phyloP scores from a whole-genome alignment of 2,888 invertebrate species.

The Mesorhabditis spiculigera region DNA sequence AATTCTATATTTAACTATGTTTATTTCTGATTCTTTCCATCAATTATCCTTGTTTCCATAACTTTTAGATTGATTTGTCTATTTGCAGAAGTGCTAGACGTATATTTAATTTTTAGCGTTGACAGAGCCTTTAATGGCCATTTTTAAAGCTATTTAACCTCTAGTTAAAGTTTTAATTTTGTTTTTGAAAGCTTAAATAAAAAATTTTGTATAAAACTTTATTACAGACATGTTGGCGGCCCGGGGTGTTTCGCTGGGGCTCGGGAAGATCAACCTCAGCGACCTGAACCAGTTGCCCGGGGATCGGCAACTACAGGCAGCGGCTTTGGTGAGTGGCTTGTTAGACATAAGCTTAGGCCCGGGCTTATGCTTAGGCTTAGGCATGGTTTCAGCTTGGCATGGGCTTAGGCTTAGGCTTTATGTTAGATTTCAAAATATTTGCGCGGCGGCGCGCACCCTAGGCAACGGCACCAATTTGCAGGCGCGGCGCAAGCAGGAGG shows the following conservation, averaged over 20 bases:
- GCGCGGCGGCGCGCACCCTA: too few species aligned
- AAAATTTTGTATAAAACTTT: too few species aligned
- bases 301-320: background rate
- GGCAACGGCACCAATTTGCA: background rate
- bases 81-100: background rate
- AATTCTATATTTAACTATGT: too few species aligned
- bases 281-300: conserved; percentile 48
- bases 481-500: conserved; percentile 17
- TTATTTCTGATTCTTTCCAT: too few species aligned
- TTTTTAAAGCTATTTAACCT: too few species aligned
- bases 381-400: too few species aligned
- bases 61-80: background rate
- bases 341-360: background rate
- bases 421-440: background rate
- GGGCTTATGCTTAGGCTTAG: background rate
- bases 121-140: background rate
- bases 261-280: conserved; percentile 56
- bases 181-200: too few species aligned
- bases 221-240: conserved; percentile 44
- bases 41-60: too few species aligned
- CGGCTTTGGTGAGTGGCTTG: background rate
- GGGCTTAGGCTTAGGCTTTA: background rate
- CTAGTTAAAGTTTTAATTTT: too few species aligned
- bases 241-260: conserved; percentile 53
- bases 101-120: background rate